Base-by-base conservation (phyloP, 53 echinoderm and acorn worm genomes). In the Temnopleurus reevesii region DNA sequence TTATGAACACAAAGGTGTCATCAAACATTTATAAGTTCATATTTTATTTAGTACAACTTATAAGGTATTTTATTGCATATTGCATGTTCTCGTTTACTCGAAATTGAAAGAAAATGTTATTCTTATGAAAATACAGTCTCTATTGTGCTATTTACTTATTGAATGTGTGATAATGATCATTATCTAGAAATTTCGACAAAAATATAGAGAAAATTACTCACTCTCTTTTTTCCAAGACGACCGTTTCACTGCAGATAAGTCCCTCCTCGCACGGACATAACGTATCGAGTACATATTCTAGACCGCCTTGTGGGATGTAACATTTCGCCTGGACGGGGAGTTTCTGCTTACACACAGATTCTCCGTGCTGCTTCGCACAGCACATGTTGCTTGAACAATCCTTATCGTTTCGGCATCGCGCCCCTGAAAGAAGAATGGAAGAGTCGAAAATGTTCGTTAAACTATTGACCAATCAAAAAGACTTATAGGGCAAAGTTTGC, bases 361-460 rank as follows among this genome's bases (percentile, higher is more conserved):
- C 97, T 19, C 97, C 97, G 76, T 97, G 97, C 55, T 95, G 97
- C 77, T 91, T 97, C 19, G 97, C 97, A 77, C 97, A 97, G 86
- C 95, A 95, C 93, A 94, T 95, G 46, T 41, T 88, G n/a, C 58
- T 60, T 36, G 90, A 85, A 45, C 97, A 95, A 57, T 97, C 97
- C 66, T 93, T 95, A 76, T 94, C 94, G 81, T 94, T 89, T 56
- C 93, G 91, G 89, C 97, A 97, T 61, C 95, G 90, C 46, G 97
- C 93, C 57, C 97, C 97, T 97, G 84, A 6, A 81, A 83, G 30
- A 85, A 90, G 12, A 83, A 64, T 65, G 26, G 63, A 66, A 82
- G 38, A 83, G 55, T 55, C 51, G 18, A 34, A 55, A 77, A 79
- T 8, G 28, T 79, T 49, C 25, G 79, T 79, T 79, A 0, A 15